Evolutionary conservation across 1,140 invertebrate genomes (phyloP), one percentile per base, ranked within the genome.

Genomic region (Cheumatopsyche charites): DNA sequence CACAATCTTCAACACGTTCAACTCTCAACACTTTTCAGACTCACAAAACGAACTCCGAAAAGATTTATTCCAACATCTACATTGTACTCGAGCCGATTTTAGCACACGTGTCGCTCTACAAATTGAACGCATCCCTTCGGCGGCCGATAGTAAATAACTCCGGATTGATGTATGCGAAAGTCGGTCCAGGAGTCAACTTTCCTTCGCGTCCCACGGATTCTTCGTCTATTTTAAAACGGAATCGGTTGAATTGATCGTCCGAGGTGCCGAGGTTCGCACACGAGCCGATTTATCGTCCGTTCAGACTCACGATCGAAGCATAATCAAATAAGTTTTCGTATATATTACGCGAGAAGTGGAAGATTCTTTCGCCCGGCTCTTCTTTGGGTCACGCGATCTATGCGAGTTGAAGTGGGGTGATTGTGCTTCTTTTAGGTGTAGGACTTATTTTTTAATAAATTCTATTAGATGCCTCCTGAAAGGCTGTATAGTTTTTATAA

Each of bases 101-200:
- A 49, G 17, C 13, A 49, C 13, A 49, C 3, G 7, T 7, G 42
- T n/a, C n/a, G n/a, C n/a, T n/a, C 13, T 49, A 49, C 62, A 63
- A 36, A 63, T 66, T 66, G 36, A 29, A 45, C 23, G 1, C 7
- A 58, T 13, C 15, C 49, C 21, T 42, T 47, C 23, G 11, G n/a
- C 17, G 47, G 66, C 47, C 66, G 55, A 55, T 55, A 68, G 66
- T 68, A 68, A 55, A 68, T 68, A 55, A 68, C 49, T 68, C 49
- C 47, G 12, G 66, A 29, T 45, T 41, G 42, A 68, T 68, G 42
- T 55, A 68, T 68, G 13, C 25, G 47, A 49, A 55, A 55, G 66
- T 25, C 49, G 25, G 25, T 29, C 47, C 9, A 19, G 42, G 55
- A 43, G 41, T 41, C 19, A 55, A 61, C n/a, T n/a, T n/a, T n/a